A percentile compares a stretch with the other conserved stretches of the same genome.
These are phyloP conservation scores for Philaethria dido DNA, from an alignment of 2,888 invertebrate species.

Conservation along the genomic window DNA sequence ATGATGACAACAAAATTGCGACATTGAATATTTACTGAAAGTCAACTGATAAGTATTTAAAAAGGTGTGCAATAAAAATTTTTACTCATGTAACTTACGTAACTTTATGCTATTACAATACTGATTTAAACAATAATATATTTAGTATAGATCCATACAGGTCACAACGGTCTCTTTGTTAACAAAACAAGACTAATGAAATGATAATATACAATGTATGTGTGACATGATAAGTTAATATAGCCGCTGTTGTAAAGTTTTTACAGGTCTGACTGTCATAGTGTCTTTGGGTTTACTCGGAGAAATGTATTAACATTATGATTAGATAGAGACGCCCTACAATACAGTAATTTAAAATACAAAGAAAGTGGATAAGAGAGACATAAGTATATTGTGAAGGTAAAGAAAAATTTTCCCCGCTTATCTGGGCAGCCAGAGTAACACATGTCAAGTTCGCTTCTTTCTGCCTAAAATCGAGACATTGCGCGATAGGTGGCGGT, in stretches of 20 bases:
- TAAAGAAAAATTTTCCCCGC: too few relatives aligned
- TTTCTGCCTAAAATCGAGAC: too few relatives aligned
- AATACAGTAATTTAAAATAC: too few relatives aligned
- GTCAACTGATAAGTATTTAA: not conserved
- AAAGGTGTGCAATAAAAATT: not conserved
- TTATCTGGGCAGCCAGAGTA: too few relatives aligned
- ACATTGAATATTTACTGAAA: not conserved
- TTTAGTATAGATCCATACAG: not conserved
- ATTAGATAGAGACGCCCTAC: too few relatives aligned
- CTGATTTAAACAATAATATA: conserved; percentile 7
- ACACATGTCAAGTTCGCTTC: too few relatives aligned
- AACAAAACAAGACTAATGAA: conserved; percentile 20
- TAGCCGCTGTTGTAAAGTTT: not conserved
- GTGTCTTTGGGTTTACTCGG: not conserved
- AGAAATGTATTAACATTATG: too few relatives aligned
- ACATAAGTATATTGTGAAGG: too few relatives aligned
- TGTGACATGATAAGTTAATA: not conserved
- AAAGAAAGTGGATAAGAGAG: too few relatives aligned
- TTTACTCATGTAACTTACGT: not conserved
- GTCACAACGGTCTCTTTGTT: conserved; percentile 11
- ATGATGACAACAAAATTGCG: not conserved
- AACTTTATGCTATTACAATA: conserved; percentile 1
- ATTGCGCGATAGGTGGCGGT: too few relatives aligned
- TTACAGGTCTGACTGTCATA: not conserved
- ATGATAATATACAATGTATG: conserved; percentile 3